Evolutionary conservation across 2,113 vertebrate species (phyloP).

Genomic region (Nicator chloris): DNA sequence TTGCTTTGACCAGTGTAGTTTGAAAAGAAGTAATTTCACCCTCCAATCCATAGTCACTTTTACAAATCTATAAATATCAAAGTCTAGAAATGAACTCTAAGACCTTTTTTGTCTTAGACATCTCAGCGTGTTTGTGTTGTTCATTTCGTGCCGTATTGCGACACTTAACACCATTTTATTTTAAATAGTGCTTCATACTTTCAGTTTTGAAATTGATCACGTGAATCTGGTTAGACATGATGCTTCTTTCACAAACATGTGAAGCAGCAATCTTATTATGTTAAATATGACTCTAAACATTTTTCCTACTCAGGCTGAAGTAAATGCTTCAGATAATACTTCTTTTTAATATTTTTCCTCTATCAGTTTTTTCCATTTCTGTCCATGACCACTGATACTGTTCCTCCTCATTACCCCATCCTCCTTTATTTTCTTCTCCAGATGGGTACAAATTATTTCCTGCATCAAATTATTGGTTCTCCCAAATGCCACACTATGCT

Average conservation of each 20-base stretch:
- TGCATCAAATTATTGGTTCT: background rate
- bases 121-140: no score
- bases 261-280: background rate
- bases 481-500: background rate
- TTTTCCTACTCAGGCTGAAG: background rate
- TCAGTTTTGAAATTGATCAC: background rate
- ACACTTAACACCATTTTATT: accelerated
- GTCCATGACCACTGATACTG: background rate
- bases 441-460: background rate
- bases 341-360: background rate
- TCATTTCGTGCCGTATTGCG: no score
- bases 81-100: no score
- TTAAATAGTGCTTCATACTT: background rate
- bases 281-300: background rate
- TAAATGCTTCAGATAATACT: background rate
- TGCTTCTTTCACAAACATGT: background rate
- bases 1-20: no score
- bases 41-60: no score
- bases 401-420: background rate
- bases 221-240: background rate
- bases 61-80: no score
- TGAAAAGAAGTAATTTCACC: no score
- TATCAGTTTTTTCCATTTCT: background rate
- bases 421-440: background rate
- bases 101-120: no score